A percentile compares a stretch with the other conserved stretches of the same genome.
Conservation (phyloP, 2,888 invertebrate species). For the Seira sanloemensis region DNA sequence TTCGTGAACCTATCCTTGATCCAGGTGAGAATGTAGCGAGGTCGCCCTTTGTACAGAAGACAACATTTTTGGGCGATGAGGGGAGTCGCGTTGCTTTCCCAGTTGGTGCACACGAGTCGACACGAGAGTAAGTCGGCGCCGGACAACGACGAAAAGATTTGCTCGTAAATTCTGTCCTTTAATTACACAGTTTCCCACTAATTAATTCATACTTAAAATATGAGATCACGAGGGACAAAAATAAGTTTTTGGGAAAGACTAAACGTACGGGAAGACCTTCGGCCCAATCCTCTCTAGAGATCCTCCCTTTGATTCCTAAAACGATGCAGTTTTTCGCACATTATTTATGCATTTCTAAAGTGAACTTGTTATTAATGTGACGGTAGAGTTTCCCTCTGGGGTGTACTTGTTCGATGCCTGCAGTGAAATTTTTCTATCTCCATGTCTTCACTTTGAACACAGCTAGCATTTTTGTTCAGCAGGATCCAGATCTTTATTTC, state of each 20-base stretch:
- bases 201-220: neutral
- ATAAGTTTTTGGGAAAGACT: neutral
- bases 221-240: neutral
- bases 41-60: constrained; percentile 43
- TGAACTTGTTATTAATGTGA: neutral
- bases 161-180: constrained; percentile 64
- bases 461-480: neutral
- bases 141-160: constrained; percentile 46
- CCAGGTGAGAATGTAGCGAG: constrained; percentile 22
- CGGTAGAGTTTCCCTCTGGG: constrained; percentile 13
- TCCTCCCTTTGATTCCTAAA: neutral
- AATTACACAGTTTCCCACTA: too few species aligned
- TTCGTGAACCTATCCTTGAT: constrained; percentile 22
- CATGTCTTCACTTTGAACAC: neutral
- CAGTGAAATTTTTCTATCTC: neutral
- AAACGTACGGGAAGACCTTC: constrained; percentile 56
- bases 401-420: constrained; percentile 6
- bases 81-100: constrained; percentile 45
- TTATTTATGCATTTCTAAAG: neutral
- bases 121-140: constrained; percentile 55
- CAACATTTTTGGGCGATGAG: constrained; percentile 35
- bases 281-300: constrained; percentile 29
- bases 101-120: constrained; percentile 53
- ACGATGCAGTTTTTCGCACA: too few species aligned
- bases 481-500: too few species aligned